phyloP scores from a whole-genome alignment of 2,113 vertebrate species.

The Turdus rufiventris region DNA sequence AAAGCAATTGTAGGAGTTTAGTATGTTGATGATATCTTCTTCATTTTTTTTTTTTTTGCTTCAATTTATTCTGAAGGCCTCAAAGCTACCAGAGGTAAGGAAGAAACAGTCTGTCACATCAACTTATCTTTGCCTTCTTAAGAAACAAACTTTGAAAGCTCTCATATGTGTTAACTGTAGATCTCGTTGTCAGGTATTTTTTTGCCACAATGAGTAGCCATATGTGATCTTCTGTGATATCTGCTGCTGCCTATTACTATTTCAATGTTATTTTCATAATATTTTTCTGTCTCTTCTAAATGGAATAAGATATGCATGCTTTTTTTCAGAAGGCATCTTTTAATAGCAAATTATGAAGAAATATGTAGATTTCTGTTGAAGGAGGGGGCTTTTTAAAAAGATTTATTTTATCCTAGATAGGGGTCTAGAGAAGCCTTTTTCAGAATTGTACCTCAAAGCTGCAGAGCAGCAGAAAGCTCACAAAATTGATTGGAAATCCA shows the following conservation, averaged over 20 bases:
- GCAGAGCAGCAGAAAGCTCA: not conserved
- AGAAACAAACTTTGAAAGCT: not conserved
- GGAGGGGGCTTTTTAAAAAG: not conserved
- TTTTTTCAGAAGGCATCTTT: not conserved
- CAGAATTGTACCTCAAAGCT: not conserved
- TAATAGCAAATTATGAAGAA: not conserved
- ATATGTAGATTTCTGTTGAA: not conserved
- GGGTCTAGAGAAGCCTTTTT: not conserved
- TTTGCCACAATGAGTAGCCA: not conserved
- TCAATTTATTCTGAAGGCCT: not conserved
- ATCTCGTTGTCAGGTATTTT: not conserved
- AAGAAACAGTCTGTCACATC: not conserved
- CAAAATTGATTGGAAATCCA: not conserved
- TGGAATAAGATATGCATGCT: not conserved
- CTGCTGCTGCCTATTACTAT: not conserved
- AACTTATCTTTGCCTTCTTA: not conserved
- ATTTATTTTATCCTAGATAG: not conserved
- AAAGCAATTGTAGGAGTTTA: not conserved
- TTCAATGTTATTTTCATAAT: not conserved
- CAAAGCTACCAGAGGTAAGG: not conserved
- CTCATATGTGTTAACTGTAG: rapidly evolving
- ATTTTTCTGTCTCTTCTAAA: not conserved
- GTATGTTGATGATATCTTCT: not conserved
- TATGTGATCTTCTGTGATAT: not conserved
- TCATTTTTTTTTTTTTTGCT: not conserved